Evolutionary conservation across 2,113 vertebrate genomes (phyloP).

Genomic region (Oceanites oceanicus): DNA sequence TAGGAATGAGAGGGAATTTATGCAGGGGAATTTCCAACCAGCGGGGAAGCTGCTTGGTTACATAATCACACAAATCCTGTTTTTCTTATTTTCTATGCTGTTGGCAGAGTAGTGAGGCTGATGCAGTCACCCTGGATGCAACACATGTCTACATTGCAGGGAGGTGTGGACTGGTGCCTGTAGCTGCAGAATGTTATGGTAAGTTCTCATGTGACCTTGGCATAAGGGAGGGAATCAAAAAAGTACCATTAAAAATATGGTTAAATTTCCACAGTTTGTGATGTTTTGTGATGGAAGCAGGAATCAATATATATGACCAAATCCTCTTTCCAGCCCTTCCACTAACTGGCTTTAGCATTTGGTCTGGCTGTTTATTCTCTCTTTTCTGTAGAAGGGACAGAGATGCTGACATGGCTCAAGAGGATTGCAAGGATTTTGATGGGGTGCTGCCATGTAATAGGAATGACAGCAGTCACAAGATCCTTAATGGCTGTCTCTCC

Average conservation of each 20-base stretch:
- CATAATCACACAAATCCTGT: background rate
- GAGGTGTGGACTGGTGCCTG: constrained; percentile 85
- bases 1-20: background rate
- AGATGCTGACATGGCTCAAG: background rate
- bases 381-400: background rate
- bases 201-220: constrained; percentile 6
- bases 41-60: background rate
- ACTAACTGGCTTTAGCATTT: background rate
- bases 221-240: background rate
- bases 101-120: constrained; percentile 85
- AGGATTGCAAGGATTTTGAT: background rate
- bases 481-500: background rate
- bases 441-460: background rate
- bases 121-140: constrained; percentile 86
- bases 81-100: background rate
- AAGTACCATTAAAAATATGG: background rate
- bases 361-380: background rate
- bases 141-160: constrained; percentile 86
- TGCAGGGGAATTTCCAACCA: background rate
- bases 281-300: background rate
- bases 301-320: background rate
- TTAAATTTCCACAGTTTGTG: background rate
- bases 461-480: background rate
- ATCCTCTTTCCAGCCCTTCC: background rate
- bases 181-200: constrained; percentile 89